Evolutionary conservation across 2,888 invertebrate species (phyloP), one percentile per base, ranked within the genome.

Genomic region (Galerucella pusilla): DNA sequence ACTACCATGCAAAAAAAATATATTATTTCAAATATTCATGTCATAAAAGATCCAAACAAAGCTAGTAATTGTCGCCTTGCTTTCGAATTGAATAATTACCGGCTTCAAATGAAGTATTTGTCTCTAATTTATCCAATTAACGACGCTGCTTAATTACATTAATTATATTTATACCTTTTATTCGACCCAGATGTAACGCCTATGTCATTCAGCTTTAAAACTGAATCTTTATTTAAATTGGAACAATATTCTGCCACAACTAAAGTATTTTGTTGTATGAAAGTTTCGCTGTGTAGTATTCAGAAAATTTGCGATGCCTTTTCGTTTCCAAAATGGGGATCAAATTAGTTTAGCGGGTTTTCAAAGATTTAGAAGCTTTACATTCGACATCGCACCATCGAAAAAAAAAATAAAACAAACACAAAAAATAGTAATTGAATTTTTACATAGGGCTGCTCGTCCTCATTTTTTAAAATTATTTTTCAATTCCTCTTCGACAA

Each of bases 401-500:
- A 16, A 57, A 9, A 57, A 57, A 57, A 57, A 57, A 57, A 49
- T 14, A 49, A 49, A 49, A 49, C 11, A 49, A 49, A 49, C 49
- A 49, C 14, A 12, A 20, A 20, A 10, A 52, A 52, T n/a, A 52
- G 3, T 16, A 20, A 57, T 57, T 57, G 0, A 57, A 57, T 57
- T 57, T 57, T 16, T 2, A 57, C 57, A 57, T 57, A 20, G 57
- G 57, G 57, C n/a, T n/a, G n/a, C 6, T n/a, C 2, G 52, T 52
- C 6, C 20, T 10, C 11, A 11, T 20, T 57, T 57, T 57, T 12
- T 20, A 57, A 57, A 57, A 57, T 57, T 11, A 57, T 57, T 57
- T 57, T 57, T 20, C 57, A 57, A 57, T 71, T 63, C 52, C 70
- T 52, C 49, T 10, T 61, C 66, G 65, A 57, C 46, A n/a, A 71